Base-by-base conservation (phyloP, 2,797 vertebrate genomes). In the Ctenochaetus hawaiiensis region DNA sequence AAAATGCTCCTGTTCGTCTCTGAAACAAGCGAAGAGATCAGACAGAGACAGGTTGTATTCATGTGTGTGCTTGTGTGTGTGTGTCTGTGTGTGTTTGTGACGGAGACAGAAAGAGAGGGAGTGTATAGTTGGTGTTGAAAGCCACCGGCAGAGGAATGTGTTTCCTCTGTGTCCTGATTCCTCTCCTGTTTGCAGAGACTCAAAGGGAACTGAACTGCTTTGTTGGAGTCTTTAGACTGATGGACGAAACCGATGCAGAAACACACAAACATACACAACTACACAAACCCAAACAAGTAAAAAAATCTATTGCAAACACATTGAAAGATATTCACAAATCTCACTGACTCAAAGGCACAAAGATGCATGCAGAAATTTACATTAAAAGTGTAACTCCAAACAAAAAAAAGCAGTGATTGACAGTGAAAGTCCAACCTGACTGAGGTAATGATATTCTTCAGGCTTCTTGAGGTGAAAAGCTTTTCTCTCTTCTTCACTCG, bases 381-480 rank as follows among this genome's bases (percentile, higher is more conserved):
- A 30, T 2, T 26, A 30, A 30, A 30, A 30, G 26, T 30, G 26
- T 30, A 30, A 30, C 26, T 30, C 26, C 26, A 30, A 30, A 30
- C 26, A 30, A 30, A 30, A 30, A n/a, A 30, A 30, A 30, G 26
- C 47, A 49, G 8, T 39, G 48, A 12, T 1, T 54, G 11, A 20
- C 13, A 26, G 39, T 39, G 30, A 20, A 44, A 47, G 71, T 87
- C 95, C 91, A 91, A 99, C 98, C 97, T 99, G 98, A 90, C 97
- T 98, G 85, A 99, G 96, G 93, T 99, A 99, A 96, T 99, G 96
- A 87, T 99, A 99, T 83, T 97, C 97, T 91, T 99, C 97, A 70
- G 98, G 97, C 77, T 96, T 95, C 88, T 95, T 96, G 86, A 99
- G 97, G 82, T 99, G 97, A 91, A 99, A 99, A 8, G 95, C 93